A percentile compares a stretch with the other conserved stretches of the same genome.
These are phyloP conservation scores for Chrysaora quinquecirrha DNA, from an alignment of 30 jellyfish, hydroid and myxozoan species.

Conservation along the genomic window DNA sequence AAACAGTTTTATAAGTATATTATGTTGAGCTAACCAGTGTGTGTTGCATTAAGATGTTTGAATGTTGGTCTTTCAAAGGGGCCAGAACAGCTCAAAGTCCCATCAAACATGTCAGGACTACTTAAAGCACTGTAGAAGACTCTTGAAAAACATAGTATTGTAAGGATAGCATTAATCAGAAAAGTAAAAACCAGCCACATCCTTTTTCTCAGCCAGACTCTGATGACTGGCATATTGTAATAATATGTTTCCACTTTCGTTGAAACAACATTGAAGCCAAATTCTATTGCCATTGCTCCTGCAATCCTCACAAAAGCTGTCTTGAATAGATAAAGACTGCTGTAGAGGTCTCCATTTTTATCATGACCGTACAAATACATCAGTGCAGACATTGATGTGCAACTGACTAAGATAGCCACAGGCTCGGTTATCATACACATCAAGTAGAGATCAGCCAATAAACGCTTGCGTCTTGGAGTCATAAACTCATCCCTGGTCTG, in stretches of 20 bases:
- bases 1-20: no score
- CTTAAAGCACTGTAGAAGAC: slow-evolving; percentile 51
- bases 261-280: slow-evolving; percentile 42
- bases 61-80: slow-evolving; percentile 48
- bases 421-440: slow-evolving; percentile 65
- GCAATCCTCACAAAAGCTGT: slow-evolving; percentile 30
- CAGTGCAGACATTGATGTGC: slow-evolving; percentile 50
- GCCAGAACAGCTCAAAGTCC: slow-evolving; percentile 57
- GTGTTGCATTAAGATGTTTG: no score
- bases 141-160: slow-evolving; percentile 62
- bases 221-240: slow-evolving; percentile 73
- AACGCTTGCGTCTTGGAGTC: slow-evolving; percentile 67
- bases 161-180: slow-evolving; percentile 26
- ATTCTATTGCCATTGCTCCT: slow-evolving; percentile 48
- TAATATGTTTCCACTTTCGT: slow-evolving; percentile 55
- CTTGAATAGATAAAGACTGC: slow-evolving; percentile 1
- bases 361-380: slow-evolving; percentile 41
- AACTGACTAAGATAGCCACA: slow-evolving; percentile 24
- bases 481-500: slow-evolving; percentile 43
- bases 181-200: slow-evolving; percentile 31
- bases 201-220: slow-evolving; percentile 40
- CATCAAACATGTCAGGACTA: slow-evolving; percentile 65
- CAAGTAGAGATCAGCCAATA: slow-evolving; percentile 59
- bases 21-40: no score
- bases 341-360: slow-evolving; percentile 13